Evolutionary conservation across 2,888 invertebrate species (phyloP).

Genomic region (Hetaerina titia): DNA sequence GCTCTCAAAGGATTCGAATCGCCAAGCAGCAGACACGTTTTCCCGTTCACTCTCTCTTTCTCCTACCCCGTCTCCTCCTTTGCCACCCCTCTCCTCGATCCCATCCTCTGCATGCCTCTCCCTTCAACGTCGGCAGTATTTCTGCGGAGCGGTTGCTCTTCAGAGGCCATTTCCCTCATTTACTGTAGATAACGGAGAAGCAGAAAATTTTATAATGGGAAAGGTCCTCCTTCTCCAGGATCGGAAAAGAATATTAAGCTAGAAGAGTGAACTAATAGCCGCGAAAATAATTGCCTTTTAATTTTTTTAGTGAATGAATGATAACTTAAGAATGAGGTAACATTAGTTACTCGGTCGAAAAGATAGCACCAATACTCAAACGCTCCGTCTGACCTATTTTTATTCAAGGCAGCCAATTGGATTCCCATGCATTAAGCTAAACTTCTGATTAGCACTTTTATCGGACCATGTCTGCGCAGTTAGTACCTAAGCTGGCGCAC

Average conservation of each 20-base stretch:
- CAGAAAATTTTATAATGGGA: not conserved
- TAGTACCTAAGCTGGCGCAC: no score
- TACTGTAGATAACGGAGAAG: not conserved
- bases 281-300: no score
- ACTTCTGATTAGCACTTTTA: no score
- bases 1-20: conserved; percentile 42
- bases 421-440: no score
- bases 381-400: no score
- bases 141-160: not conserved
- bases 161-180: not conserved
- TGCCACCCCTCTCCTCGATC: not conserved
- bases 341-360: not conserved
- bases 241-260: no score
- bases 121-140: not conserved
- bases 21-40: not conserved
- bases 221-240: not conserved
- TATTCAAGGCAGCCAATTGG: no score
- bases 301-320: not conserved
- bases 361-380: no score
- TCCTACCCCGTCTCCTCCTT: not conserved
- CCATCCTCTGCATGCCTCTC: not conserved
- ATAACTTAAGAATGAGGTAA: not conserved
- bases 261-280: no score
- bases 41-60: not conserved
- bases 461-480: no score